Percentiles rank a stretch among this genome's conserved stretches.
Conservation (phyloP, 2,797 vertebrate species). For the Phrynocephalus guinanensis region DNA sequence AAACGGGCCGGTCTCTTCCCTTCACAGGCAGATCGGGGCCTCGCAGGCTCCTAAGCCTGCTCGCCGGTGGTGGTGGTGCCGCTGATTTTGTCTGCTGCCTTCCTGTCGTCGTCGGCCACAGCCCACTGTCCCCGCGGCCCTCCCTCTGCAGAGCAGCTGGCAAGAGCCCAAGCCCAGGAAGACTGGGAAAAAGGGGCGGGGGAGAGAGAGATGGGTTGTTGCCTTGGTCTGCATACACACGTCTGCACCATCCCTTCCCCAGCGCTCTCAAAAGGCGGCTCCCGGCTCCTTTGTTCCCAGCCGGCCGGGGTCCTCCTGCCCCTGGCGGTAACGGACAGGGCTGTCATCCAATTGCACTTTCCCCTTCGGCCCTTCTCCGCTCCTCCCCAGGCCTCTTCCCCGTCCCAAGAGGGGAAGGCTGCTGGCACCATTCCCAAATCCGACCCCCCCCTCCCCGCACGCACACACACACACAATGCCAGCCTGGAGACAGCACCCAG, state of each 20-base stretch:
- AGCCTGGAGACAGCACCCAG: neutral
- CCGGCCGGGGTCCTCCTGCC: constrained; percentile 1
- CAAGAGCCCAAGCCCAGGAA: neutral
- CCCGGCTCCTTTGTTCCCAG: constrained; percentile 12
- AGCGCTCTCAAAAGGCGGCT: constrained; percentile 13
- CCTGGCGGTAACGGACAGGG: neutral
- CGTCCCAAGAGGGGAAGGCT: neutral
- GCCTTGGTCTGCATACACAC: neutral
- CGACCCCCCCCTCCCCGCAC: neutral
- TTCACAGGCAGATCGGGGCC: neutral
- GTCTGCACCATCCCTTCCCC: constrained; percentile 7
- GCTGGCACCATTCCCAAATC: neutral
- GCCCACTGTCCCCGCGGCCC: neutral
- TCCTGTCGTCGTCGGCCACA: neutral
- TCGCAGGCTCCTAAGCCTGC: neutral
- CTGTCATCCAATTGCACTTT: neutral
- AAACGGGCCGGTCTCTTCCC: rapidly evolving
- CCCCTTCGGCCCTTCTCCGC: neutral
- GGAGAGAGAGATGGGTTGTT: neutral
- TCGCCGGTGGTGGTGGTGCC: neutral
- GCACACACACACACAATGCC: neutral
- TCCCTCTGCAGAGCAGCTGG: neutral
- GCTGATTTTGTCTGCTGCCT: neutral
- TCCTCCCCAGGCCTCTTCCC: too few relatives aligned
- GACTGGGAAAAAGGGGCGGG: neutral